Evolutionary conservation across 2,113 vertebrate genomes (phyloP).

Genomic region (Rhynchomys soricoides): DNA sequence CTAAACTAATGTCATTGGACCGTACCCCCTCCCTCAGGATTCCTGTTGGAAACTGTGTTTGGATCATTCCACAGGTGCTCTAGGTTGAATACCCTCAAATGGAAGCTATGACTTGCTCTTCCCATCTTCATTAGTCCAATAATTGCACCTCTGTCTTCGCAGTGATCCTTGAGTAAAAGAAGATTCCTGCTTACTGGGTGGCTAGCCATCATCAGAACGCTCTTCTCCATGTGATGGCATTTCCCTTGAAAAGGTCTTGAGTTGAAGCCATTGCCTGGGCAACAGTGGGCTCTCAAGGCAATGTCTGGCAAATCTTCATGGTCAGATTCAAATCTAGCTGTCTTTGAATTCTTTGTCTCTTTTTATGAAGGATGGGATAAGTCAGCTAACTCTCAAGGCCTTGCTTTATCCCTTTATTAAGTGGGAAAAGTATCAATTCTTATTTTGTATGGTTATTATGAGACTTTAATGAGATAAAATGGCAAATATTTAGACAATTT

Average conservation of each 20-base stretch:
- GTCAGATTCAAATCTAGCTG: background rate
- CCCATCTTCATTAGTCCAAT: background rate
- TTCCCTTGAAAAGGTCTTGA: background rate
- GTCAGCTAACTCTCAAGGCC: background rate
- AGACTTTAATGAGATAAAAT: slow-evolving; percentile 7
- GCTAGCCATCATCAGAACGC: background rate
- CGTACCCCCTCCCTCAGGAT: background rate
- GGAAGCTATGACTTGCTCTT: background rate
- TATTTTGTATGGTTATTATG: background rate
- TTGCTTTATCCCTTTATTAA: background rate
- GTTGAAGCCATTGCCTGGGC: background rate
- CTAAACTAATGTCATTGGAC: background rate
- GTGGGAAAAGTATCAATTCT: background rate
- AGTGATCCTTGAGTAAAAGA: background rate
- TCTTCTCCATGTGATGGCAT: background rate
- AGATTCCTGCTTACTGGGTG: background rate
- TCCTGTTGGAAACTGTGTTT: background rate
- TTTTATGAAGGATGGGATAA: background rate
- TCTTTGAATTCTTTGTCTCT: background rate
- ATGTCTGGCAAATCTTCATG: background rate
- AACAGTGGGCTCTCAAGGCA: background rate
- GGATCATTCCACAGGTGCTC: background rate
- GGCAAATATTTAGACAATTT: background rate
- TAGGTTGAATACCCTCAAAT: background rate
- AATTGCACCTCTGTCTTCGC: slow-evolving; percentile 24